These are phyloP conservation scores for Cacoxenus indagator DNA, from an alignment of 2,888 invertebrate species.

Conservation along the genomic window DNA sequence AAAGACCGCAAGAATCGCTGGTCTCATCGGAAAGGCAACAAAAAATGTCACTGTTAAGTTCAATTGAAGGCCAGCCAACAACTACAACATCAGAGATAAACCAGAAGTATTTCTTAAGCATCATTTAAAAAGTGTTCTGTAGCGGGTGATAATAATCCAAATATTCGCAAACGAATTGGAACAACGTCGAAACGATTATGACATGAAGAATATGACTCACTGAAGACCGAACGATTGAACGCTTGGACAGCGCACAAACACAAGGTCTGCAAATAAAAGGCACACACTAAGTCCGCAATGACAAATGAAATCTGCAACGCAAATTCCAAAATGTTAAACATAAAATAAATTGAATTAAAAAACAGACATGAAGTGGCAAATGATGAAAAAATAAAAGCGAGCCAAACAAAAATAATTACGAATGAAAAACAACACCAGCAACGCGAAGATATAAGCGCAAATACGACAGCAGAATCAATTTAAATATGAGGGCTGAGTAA, in stretches of 20 bases:
- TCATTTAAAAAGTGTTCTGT: too few relatives aligned
- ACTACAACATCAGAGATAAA: too few relatives aligned
- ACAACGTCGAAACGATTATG: too few relatives aligned
- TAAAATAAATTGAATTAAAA: background rate
- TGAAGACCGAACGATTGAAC: background rate
- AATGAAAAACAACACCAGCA: slow-evolving; percentile 22
- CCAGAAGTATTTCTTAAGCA: too few relatives aligned
- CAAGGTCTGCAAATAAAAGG: too few relatives aligned
- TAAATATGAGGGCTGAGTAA: slow-evolving; percentile 5
- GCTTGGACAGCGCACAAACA: background rate
- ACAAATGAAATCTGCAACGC: background rate
- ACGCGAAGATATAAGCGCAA: background rate
- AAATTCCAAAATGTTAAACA: background rate
- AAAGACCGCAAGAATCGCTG: too few relatives aligned
- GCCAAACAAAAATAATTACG: background rate
- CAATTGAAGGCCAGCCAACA: too few relatives aligned
- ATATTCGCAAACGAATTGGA: too few relatives aligned
- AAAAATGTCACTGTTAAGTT: too few relatives aligned
- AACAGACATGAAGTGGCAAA: background rate
- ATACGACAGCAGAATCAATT: slow-evolving; percentile 20
- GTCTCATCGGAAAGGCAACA: too few relatives aligned
- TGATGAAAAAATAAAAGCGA: background rate
- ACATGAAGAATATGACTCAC: too few relatives aligned
- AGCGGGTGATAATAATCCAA: too few relatives aligned
- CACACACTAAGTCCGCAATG: background rate